Evolutionary conservation across 2,113 vertebrate species (phyloP), one percentile per base, ranked within the genome.

Genomic region (Sterrhoptilus dennistouni): DNA sequence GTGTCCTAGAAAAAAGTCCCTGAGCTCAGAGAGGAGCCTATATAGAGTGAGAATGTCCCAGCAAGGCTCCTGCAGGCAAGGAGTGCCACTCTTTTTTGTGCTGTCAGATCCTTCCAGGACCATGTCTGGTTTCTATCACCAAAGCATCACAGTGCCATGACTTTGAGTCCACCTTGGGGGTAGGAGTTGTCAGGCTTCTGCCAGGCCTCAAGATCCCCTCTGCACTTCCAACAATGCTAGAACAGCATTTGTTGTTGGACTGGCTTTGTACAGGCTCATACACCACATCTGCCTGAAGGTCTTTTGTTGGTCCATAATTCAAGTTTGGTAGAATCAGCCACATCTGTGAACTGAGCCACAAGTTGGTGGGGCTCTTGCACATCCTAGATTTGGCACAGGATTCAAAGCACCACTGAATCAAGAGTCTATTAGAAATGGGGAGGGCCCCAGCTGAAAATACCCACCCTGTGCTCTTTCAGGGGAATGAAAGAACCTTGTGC

Each of bases 391-490:
- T 1, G 2, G 24, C 29, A 69, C 2, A 1, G 8, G 15, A 54
- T 57, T 44, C 0, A 0, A 85, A 78, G 19, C 6, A 6, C 16
- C 57, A 12, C 42, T 49, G 38, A 83, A 63, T 36, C 36, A 29
- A 52, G 23, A 59, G 15, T 11, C 15, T 91, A 33, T 9, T 31
- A 44, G 52, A 40, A 3, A 8, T 14, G 3, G 24, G 11, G 22
- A 63, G 20, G 9, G 12, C 5, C 24, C 35, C 69, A 78, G 60
- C 14, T 84, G 64, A 81, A 74, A 75, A 13, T 31, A 74, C 5
- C 14, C 23, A 9, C 14, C 22, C 25, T 10, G 9, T 2, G 2
- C 4, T 2, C 0, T 31, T 71, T 18, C 13, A 47, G 31, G 21
- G 31, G 3, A n/a, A 42, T 4, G 11, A 12, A 75, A 69, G 74